Evolutionary conservation across 2,113 vertebrate species (phyloP), one percentile per base, ranked within the genome.

Genomic region (Osmerus mordax): DNA sequence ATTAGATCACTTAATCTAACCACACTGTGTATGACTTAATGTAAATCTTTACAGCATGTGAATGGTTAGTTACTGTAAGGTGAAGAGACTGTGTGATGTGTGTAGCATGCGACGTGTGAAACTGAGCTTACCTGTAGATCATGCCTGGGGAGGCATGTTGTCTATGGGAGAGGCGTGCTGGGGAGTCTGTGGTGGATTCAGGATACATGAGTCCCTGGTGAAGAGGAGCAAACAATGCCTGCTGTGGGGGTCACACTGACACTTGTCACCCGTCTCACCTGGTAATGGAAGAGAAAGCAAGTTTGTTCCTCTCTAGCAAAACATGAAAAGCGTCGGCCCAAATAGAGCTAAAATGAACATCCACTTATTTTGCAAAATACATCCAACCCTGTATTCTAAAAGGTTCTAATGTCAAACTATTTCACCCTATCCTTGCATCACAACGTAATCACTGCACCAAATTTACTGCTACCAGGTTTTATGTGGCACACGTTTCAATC

Each of bases 71-170:
- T 16, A 32, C 4, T 29, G 2, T 70, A 21, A 41, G n/a, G 21
- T 21, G 16, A 14, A 51, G 2, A 63, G 59, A 11, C 11, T 59
- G 36, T 16, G 7, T 65, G 14, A 25, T 14, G 14, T 16, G 51
- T 5, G 53, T 32, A 41, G 52, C 29, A 6, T 28, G 47, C 4
- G 19, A 32, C n/a, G 54, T 32, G 16, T 41, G 59, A 1, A 0
- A 2, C 2, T 0, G 8, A 14, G 3, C 76, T 93, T 83, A 96
- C 95, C 93, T 95, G 93, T 96, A 96, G 86, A 94, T 92, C 92
- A 95, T 94, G 65, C 93, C 94, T n/a, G 95, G 95, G 68, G 95
- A 96, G 84, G 93, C 94, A 0, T 93, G 94, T 86, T 95, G 94
- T 71, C 92, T 87, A 77, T 92, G 89, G 2, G 95, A 95, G 84